Evolutionary conservation across 2,888 invertebrate genomes (phyloP), one percentile per base, ranked within the genome.

Genomic region (Carcina quercana): DNA sequence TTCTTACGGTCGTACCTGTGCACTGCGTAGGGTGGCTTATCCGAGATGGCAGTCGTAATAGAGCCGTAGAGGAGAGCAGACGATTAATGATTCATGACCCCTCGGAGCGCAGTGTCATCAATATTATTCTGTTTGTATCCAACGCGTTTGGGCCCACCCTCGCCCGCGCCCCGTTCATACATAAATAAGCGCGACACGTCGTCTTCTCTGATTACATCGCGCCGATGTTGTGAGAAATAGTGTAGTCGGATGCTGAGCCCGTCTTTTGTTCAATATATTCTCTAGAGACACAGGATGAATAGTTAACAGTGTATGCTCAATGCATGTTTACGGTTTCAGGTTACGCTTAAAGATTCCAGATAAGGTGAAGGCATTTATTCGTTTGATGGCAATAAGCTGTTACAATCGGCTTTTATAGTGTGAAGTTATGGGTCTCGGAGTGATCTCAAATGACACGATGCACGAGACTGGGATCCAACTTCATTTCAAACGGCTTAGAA

Each of bases 41-140:
- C 80, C 68, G 62, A 54, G 60, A 61, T 70, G 63, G 66, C 75
- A 79, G 70, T 72, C 71, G 79, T 83, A 80, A 83, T 83, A 82
- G 79, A 83, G 83, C 76, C 73, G 72, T 83, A 80, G 67, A 73
- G 64, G 71, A 70, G 78, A 75, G 74, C 63, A 62, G 67, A 82
- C 80, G 82, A 83, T 83, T 83, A 83, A 83, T 83, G 83, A 82
- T 83, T 83, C 83, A 83, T 83, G 83, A 83, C 82, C 83, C 79
- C 78, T 80, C 76, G 72, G 67, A 73, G 78, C 72, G 75, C 71
- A 73, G 76, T 82, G 83, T 83, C 83, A 83, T 83, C 83, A 83
- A 83, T 83, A 83, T 83, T 83, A 83, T 83, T 83, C 83, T 80
- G 83, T 83, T 83, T 82, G 83, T 83, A 80, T 72, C 80, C 66